Base-by-base conservation (phyloP, 2,888 invertebrate genomes). In the Urechis unicinctus region DNA sequence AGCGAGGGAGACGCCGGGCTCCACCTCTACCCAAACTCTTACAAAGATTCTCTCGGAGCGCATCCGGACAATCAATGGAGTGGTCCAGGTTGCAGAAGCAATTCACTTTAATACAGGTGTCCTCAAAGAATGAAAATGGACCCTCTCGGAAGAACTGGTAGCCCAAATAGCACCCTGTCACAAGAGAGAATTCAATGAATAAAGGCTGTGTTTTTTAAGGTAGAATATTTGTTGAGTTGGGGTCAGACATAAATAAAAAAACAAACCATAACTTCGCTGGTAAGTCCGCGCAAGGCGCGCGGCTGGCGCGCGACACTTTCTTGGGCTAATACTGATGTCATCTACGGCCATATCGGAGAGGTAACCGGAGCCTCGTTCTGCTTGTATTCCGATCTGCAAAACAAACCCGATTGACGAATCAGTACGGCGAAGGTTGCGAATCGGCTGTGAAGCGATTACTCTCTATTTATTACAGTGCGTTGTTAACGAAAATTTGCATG, bases 11-110 rank as follows among this genome's bases (percentile, higher is more conserved):
- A n/a, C n/a, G n/a, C n/a, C n/a, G n/a, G n/a, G n/a, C n/a, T n/a
- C n/a, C n/a, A n/a, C n/a, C n/a, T n/a, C n/a, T n/a, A n/a, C n/a
- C n/a, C n/a, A n/a, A n/a, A n/a, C n/a, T n/a, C n/a, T n/a, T n/a
- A n/a, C n/a, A n/a, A n/a, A n/a, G n/a, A n/a, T n/a, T n/a, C n/a
- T n/a, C n/a, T n/a, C n/a, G n/a, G n/a, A n/a, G n/a, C n/a, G n/a
- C n/a, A n/a, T n/a, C n/a, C n/a, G 60, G 60, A 48, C 60, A 60
- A 42, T 60, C 60, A 4, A 58, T 45, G 22, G 22, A n/a, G n/a
- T 58, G 56, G 41, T 58, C 56, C 17, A 42, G 53, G 42, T 60
- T 60, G 43, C 60, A 60, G 56, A 58, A 60, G 47, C 60, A 60
- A 6, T 49, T 30, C 24, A 22, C n/a, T n/a, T 29, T 42, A 22